A percentile compares a stretch with the other conserved stretches of the same genome.
Conservation (phyloP, 2,113 vertebrate species). For the Hystrix brachyura region DNA sequence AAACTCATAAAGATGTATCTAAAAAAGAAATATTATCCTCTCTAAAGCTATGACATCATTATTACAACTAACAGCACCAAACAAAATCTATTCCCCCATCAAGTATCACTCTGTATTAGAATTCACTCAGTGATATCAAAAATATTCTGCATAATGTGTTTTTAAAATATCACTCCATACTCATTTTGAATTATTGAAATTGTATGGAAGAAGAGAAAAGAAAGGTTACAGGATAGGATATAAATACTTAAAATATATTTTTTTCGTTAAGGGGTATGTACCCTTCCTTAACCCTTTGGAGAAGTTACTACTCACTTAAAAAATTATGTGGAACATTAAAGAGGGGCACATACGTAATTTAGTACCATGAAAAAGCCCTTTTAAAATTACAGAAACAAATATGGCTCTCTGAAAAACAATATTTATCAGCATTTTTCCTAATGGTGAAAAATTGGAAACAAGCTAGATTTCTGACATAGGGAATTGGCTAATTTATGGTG, state of each 20-base stretch:
- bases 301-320: conserved; percentile 22
- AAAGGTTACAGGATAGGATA: neutral
- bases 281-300: neutral
- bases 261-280: neutral
- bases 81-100: neutral
- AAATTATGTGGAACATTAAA: neutral
- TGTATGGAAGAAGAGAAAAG: neutral
- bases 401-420: neutral
- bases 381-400: conserved; percentile 19
- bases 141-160: neutral
- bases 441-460: conserved; percentile 50
- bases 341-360: neutral
- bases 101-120: neutral
- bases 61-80: neutral
- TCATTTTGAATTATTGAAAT: neutral
- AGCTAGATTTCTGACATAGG: neutral
- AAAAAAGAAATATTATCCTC: neutral
- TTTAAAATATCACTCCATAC: neutral
- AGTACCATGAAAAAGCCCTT: neutral
- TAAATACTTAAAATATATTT: neutral
- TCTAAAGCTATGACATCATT: neutral
- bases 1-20: neutral
- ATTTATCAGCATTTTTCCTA: conserved; percentile 53
- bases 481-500: conserved; percentile 41
- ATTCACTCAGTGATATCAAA: neutral